Evolutionary conservation across 2,113 vertebrate genomes (phyloP).

Genomic region (Brachyistius frenatus): DNA sequence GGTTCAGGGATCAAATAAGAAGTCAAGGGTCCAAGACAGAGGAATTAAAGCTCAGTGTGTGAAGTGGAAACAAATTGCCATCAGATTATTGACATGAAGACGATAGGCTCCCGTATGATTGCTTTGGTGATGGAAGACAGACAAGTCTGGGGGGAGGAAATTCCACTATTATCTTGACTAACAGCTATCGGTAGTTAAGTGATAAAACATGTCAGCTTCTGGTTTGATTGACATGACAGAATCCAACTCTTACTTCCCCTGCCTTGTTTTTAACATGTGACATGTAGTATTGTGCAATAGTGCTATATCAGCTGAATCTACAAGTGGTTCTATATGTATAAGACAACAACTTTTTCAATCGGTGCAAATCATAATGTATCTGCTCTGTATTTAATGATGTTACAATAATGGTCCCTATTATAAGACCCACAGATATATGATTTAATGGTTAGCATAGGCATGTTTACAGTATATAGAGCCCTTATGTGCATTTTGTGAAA

Average conservation of each 20-base stretch:
- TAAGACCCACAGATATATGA: background rate
- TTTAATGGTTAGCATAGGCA: background rate
- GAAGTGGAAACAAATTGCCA: constrained; percentile 56
- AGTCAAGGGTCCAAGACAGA: constrained; percentile 60
- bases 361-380: constrained; percentile 1
- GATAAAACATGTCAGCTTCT: background rate
- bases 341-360: background rate
- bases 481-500: background rate
- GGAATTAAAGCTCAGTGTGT: constrained; percentile 37
- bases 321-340: background rate
- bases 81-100: constrained; percentile 59
- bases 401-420: background rate
- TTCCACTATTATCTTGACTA: background rate
- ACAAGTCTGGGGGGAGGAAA: constrained; percentile 2
- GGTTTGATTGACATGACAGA: background rate
- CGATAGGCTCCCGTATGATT: constrained; percentile 29
- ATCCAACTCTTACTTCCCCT: background rate
- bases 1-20: constrained; percentile 60
- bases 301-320: background rate
- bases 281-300: background rate
- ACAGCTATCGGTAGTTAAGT: background rate
- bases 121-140: constrained; percentile 30
- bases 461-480: background rate
- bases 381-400: background rate
- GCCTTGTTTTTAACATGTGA: background rate